Evolutionary conservation across 2,113 vertebrate species (phyloP).

Genomic region (Tragelaphus buxtoni): DNA sequence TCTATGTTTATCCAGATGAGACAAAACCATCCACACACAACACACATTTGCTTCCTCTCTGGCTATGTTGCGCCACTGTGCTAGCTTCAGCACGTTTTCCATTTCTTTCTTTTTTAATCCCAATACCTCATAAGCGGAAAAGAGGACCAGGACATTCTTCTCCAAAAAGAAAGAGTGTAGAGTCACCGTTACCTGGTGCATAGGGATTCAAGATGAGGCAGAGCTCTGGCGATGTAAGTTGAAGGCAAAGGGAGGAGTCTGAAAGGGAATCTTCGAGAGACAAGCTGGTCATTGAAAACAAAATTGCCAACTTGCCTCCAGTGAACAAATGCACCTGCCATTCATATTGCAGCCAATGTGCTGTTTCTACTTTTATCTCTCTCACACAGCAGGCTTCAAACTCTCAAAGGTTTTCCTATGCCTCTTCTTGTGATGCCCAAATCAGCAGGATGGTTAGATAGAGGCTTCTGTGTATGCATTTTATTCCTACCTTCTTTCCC

Average conservation of each 20-base stretch:
- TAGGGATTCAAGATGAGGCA: background rate
- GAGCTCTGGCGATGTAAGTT: background rate
- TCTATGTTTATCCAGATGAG: background rate
- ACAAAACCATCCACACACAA: background rate
- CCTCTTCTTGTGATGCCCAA: constrained; percentile 68
- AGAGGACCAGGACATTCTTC: background rate
- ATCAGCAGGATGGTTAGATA: constrained; percentile 61
- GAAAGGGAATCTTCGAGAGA: constrained; percentile 65
- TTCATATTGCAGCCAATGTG: constrained; percentile 80
- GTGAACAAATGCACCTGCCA: constrained; percentile 77
- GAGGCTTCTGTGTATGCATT: constrained; percentile 23
- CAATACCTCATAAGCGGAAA: background rate
- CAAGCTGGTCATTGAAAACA: constrained; percentile 58
- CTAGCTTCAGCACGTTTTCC: constrained; percentile 18
- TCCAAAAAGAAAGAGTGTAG: background rate
- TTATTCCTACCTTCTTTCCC: constrained; percentile 40
- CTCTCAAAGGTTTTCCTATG: constrained; percentile 72
- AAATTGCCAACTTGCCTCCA: constrained; percentile 78
- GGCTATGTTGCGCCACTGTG: background rate
- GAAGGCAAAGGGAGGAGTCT: constrained; percentile 61
- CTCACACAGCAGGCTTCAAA: constrained; percentile 72
- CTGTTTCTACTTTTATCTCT: constrained; percentile 79
- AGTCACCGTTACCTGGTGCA: constrained; percentile 45
- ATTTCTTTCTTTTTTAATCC: constrained; percentile 30
- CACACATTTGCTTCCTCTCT: constrained; percentile 17